Evolutionary conservation across 64 coral and sea anemone genomes (phyloP).

Genomic region (Montipora efflorescens): DNA sequence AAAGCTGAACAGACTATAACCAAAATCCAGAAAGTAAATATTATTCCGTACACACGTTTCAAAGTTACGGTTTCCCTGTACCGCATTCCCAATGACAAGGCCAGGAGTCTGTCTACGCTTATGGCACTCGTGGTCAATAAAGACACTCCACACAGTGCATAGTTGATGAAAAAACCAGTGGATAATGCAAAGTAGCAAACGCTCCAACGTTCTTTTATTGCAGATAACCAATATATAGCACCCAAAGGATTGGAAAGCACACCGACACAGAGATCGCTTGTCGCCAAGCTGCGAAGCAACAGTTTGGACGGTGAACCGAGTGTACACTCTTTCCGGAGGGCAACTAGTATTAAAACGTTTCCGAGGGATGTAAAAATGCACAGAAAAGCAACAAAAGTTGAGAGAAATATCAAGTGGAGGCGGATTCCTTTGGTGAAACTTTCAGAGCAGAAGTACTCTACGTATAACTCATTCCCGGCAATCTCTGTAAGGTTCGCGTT

Average conservation of each 20-base stretch:
- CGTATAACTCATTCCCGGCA: background rate
- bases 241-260: too few species aligned
- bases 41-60: background rate
- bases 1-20: background rate
- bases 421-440: background rate
- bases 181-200: too few species aligned
- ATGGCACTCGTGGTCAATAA: background rate
- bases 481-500: background rate
- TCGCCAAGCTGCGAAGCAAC: too few species aligned
- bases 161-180: too few species aligned
- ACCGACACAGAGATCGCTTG: too few species aligned
- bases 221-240: too few species aligned
- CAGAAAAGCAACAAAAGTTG: background rate
- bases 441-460: background rate
- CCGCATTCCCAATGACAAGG: background rate
- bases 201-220: too few species aligned
- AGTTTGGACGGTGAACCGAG: too few species aligned
- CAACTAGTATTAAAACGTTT: background rate
- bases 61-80: background rate
- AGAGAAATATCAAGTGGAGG: background rate
- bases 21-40: background rate
- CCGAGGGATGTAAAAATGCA: background rate
- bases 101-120: background rate
- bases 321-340: too few species aligned
- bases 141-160: background rate